Evolutionary conservation across 2,113 vertebrate species (phyloP).

Genomic region (Calonectris borealis): DNA sequence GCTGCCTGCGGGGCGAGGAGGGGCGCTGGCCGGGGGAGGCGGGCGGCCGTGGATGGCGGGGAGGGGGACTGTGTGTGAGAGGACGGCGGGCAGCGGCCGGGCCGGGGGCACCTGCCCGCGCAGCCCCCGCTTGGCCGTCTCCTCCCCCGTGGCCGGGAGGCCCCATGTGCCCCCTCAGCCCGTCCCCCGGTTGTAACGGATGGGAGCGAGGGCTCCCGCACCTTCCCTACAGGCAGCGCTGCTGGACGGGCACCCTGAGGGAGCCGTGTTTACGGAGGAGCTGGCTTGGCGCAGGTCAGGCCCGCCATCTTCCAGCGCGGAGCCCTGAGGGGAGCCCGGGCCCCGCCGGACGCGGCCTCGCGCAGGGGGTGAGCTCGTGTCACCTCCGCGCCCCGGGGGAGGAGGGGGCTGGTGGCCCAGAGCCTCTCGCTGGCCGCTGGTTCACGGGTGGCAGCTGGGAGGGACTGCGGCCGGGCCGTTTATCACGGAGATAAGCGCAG

Average conservation of each 20-base stretch:
- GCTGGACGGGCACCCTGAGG: background rate
- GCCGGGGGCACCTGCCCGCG: no score
- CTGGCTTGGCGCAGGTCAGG: background rate
- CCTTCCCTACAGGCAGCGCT: accelerated
- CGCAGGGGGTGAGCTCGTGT: background rate
- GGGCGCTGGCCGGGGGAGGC: no score
- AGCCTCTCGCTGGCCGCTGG: background rate
- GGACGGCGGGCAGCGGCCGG: no score
- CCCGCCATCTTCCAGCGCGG: accelerated
- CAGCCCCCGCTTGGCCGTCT: no score
- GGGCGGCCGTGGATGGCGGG: no score
- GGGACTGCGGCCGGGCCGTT: accelerated
- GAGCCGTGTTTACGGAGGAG: background rate
- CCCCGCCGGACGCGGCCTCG: background rate
- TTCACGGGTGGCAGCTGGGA: background rate
- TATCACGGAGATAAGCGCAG: accelerated
- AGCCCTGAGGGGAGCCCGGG: no score
- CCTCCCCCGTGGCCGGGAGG: background rate
- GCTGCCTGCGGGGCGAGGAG: no score
- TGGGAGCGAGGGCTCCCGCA: background rate
- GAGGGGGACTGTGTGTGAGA: no score
- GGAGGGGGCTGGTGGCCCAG: background rate
- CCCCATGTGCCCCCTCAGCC: no score
- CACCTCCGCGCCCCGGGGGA: background rate
- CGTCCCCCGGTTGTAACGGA: accelerated